These are phyloP conservation scores for Symphodus melops DNA, from an alignment of 2,113 vertebrate genomes.

Conservation along the genomic window DNA sequence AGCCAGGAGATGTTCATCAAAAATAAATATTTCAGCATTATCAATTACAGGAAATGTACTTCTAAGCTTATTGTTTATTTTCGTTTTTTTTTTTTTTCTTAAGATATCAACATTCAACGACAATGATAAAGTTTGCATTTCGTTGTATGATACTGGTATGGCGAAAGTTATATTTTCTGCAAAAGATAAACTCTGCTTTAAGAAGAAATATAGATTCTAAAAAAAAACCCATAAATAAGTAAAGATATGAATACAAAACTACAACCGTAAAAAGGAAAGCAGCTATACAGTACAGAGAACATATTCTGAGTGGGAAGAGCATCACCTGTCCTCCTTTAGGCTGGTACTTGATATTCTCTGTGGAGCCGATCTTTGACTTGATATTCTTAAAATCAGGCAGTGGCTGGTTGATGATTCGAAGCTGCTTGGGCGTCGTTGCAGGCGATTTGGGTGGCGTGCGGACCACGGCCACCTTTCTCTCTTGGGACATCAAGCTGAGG, in stretches of 20 bases:
- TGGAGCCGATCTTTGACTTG: slow-evolving; percentile 97
- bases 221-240: too few species aligned
- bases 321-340: slow-evolving; percentile 97
- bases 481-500: slow-evolving; percentile 92
- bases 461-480: slow-evolving; percentile 94
- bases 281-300: background rate
- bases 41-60: background rate
- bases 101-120: too few species aligned
- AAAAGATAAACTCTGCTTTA: too few species aligned
- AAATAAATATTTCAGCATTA: background rate
- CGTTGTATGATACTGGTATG: too few species aligned
- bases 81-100: too few species aligned
- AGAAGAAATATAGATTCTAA: too few species aligned
- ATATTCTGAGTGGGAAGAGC: slow-evolving; percentile 1
- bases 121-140: too few species aligned
- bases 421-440: slow-evolving; percentile 93
- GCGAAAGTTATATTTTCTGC: background rate
- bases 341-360: slow-evolving; percentile 98
- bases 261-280: too few species aligned
- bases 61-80: too few species aligned
- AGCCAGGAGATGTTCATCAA: slow-evolving; percentile 30
- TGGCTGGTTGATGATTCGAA: slow-evolving; percentile 95
- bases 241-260: too few species aligned
- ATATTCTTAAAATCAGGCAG: slow-evolving; percentile 98
- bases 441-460: slow-evolving; percentile 98